Evolutionary conservation across 2,113 vertebrate species (phyloP), one percentile per base, ranked within the genome.

Genomic region (Pagrus major): DNA sequence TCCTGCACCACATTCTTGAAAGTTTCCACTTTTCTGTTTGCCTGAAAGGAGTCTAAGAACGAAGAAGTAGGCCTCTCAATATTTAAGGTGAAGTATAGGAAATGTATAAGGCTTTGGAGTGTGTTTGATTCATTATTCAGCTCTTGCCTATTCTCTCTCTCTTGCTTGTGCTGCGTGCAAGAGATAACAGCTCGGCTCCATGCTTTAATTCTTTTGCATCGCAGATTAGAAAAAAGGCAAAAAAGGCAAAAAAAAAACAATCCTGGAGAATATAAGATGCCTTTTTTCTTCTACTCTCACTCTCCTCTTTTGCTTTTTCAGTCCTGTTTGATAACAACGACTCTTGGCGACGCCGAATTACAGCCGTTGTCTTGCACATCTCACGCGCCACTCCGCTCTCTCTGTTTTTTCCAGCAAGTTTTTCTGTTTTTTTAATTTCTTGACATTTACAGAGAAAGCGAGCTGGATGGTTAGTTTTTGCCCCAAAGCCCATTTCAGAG

Each of bases 121-220:
- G 80, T 51, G 84, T 93, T 91, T 93, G 92, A 93, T 93, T 93
- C 83, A 92, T 94, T 93, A 93, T 93, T 93, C 89, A 93, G 85
- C 81, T 66, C 84, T 74, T 31, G 84, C 69, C 82, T 86, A 66
- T 88, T 87, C 78, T 85, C 78, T 79, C 59, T 69, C 81, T 54
- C 63, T 76, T 67, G 75, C 44, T 59, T 69, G 39, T 78, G 86
- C 91, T 91, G 88, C 51, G 74, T 88, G 80, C 55, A 6, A 39
- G 75, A 90, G 90, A 92, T 92, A 94, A 92, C 80, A 77, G 77
- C 84, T 70, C 76, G 37, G 86, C 91, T 90, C 60, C 72, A 82
- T 81, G 89, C 90, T 90, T 89, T 91, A 91, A 93, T 93, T 93
- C 89, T 87, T 87, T 88, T 82, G 91, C 92, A 88, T 90, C 73